phyloP scores from a whole-genome alignment of 2,888 invertebrate genomes.

The Cheilosia soror region DNA sequence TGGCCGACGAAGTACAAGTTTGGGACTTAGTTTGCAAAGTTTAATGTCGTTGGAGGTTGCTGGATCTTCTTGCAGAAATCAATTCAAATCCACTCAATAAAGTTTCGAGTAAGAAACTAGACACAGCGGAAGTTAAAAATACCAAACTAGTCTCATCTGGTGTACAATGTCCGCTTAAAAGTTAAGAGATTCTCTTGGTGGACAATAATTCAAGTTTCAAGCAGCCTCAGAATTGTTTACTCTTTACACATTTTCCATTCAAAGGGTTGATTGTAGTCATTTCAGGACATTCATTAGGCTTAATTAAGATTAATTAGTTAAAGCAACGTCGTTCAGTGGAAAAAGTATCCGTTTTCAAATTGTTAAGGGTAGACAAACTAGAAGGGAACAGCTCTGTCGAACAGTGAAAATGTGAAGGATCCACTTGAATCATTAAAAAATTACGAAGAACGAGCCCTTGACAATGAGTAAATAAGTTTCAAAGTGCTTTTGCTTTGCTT shows the following conservation, averaged over 20 bases:
- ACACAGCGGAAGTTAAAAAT: not conserved
- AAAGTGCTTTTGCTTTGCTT: slow-evolving; percentile 16
- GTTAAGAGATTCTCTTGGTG: too few relatives aligned
- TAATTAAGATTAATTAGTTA: too few relatives aligned
- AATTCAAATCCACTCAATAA: not conserved
- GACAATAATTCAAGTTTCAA: too few relatives aligned
- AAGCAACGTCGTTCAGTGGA: too few relatives aligned
- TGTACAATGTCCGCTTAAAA: too few relatives aligned
- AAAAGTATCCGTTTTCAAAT: too few relatives aligned
- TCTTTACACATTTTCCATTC: not conserved
- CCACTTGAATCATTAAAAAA: slow-evolving; percentile 51
- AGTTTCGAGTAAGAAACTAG: not conserved
- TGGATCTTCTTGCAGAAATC: not conserved
- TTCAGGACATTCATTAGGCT: slow-evolving; percentile 16
- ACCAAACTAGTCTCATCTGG: too few relatives aligned
- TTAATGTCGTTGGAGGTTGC: not conserved
- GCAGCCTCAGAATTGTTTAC: not conserved
- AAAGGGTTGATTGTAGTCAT: slow-evolving; percentile 34
- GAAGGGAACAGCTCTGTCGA: not conserved
- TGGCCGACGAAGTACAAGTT: not conserved
- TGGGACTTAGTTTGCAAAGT: slow-evolving; percentile 9
- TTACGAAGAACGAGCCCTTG: slow-evolving; percentile 42
- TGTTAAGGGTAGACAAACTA: not conserved
- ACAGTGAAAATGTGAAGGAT: slow-evolving; percentile 8
- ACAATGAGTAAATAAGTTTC: slow-evolving; percentile 17